Evolutionary conservation across 2,113 vertebrate genomes (phyloP).

Genomic region (Leptocoma aspasia): DNA sequence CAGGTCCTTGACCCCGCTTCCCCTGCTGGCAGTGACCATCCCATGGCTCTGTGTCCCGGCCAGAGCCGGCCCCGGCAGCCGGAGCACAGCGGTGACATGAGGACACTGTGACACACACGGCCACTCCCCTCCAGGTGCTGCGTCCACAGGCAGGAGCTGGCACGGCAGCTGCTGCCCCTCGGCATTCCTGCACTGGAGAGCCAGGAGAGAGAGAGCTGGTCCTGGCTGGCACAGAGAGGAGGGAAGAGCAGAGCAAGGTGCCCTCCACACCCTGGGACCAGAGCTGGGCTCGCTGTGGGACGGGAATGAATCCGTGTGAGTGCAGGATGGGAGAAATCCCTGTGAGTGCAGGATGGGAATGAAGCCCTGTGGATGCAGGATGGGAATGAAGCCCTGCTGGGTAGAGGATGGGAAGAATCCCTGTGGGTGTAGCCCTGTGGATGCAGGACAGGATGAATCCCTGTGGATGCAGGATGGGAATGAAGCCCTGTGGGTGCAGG

Average conservation of each 20-base stretch:
- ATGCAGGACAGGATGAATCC: rapidly evolving
- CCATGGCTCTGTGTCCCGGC: background rate
- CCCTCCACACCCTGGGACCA: too few species aligned
- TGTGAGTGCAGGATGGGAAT: background rate
- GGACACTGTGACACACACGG: background rate
- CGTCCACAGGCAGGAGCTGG: too few species aligned
- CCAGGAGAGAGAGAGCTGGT: too few species aligned
- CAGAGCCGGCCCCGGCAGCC: background rate
- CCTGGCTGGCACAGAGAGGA: too few species aligned
- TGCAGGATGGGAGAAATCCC: background rate
- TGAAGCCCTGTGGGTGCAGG: background rate
- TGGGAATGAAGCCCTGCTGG: rapidly evolving
- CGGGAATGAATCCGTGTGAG: rapidly evolving
- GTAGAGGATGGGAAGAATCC: background rate
- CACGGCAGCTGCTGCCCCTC: too few species aligned
- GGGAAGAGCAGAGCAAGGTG: too few species aligned
- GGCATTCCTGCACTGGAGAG: too few species aligned
- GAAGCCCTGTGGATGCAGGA: too few species aligned
- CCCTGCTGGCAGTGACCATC: background rate
- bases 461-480: rapidly evolving
- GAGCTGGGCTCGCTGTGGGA: too few species aligned
- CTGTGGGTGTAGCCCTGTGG: background rate
- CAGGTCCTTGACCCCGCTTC: background rate
- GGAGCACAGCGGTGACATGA: rapidly evolving
- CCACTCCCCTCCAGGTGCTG: background rate